Conservation (phyloP, 2,113 vertebrate species). For the Dissostichus mawsoni region DNA sequence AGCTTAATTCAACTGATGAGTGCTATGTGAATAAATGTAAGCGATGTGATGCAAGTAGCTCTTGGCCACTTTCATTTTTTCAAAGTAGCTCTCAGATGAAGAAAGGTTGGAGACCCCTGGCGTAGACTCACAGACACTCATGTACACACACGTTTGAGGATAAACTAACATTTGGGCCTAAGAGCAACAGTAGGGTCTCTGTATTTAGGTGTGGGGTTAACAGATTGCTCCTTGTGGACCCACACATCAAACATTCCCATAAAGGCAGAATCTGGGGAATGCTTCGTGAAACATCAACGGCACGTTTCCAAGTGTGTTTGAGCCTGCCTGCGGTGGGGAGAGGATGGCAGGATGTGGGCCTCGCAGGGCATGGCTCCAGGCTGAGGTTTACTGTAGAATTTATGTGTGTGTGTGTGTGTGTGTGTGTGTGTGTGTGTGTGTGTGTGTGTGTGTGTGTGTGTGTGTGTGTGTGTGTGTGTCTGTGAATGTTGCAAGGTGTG, state of each 20-base stretch:
- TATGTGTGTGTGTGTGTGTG: constrained; percentile 19
- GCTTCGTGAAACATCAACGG: constrained; percentile 24
- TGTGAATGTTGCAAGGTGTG: constrained; percentile 51
- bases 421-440: too few relatives aligned
- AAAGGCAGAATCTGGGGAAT: constrained; percentile 63
- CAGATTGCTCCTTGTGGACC: constrained; percentile 54
- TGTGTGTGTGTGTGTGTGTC: too few relatives aligned
- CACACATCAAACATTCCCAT: constrained; percentile 66
- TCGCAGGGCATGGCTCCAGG: constrained; percentile 31
- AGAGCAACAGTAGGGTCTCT: constrained; percentile 51
- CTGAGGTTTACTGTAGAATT: constrained; percentile 51
- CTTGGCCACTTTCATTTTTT: too few relatives aligned
- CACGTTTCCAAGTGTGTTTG: constrained; percentile 45
- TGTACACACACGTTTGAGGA: neutral
- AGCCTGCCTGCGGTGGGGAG: constrained; percentile 41
- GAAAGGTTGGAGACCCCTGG: too few relatives aligned
- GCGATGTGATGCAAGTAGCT: too few relatives aligned
- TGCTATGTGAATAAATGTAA: too few relatives aligned
- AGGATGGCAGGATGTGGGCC: constrained; percentile 54
- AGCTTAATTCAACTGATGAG: too few relatives aligned
- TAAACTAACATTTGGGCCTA: constrained; percentile 28
- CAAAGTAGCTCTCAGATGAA: too few relatives aligned
- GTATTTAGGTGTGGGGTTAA: constrained; percentile 55
- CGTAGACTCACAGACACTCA: constrained; percentile 4
- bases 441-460: too few relatives aligned